Percentiles rank a stretch among this genome's conserved stretches.
Conservation (phyloP, 2,797 vertebrate species). For the Cyclopterus lumpus region DNA sequence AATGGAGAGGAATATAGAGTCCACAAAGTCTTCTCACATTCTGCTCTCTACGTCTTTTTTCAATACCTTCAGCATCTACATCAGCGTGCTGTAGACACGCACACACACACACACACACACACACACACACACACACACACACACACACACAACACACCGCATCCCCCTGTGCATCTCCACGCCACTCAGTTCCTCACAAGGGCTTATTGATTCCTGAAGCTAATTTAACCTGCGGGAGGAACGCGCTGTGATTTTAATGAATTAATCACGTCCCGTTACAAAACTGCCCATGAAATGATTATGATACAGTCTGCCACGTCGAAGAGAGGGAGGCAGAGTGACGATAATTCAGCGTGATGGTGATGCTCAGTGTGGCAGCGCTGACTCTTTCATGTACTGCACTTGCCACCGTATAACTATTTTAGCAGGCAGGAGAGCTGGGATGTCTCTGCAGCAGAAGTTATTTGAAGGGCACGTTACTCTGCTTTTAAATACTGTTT, state of each 20-base stretch:
- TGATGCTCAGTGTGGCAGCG: slow-evolving; percentile 29
- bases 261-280: slow-evolving; percentile 51
- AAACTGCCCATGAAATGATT: slow-evolving; percentile 66
- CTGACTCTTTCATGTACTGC: slow-evolving; percentile 59
- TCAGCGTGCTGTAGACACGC: not conserved
- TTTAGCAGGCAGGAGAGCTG: slow-evolving; percentile 58
- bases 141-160: not conserved
- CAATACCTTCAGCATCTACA: not conserved
- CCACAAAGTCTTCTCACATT: not conserved
- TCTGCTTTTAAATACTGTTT: slow-evolving; percentile 74
- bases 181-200: not conserved
- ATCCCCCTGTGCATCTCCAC: not conserved
- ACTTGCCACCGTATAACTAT: slow-evolving; percentile 58
- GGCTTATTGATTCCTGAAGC: slow-evolving; percentile 51
- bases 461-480: slow-evolving; percentile 81
- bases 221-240: slow-evolving; percentile 34
- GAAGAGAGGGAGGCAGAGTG: slow-evolving; percentile 24
- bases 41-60: not conserved
- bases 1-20: not conserved
- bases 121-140: not conserved
- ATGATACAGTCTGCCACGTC: slow-evolving; percentile 55
- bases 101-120: not conserved
- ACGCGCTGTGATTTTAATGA: slow-evolving; percentile 39
- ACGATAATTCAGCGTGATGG: slow-evolving; percentile 56
- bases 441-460: slow-evolving; percentile 74